These are phyloP conservation scores for Ephydatia muelleri DNA, from an alignment of 37 sponge, comb jelly and placozoan species.

Conservation along the genomic window DNA sequence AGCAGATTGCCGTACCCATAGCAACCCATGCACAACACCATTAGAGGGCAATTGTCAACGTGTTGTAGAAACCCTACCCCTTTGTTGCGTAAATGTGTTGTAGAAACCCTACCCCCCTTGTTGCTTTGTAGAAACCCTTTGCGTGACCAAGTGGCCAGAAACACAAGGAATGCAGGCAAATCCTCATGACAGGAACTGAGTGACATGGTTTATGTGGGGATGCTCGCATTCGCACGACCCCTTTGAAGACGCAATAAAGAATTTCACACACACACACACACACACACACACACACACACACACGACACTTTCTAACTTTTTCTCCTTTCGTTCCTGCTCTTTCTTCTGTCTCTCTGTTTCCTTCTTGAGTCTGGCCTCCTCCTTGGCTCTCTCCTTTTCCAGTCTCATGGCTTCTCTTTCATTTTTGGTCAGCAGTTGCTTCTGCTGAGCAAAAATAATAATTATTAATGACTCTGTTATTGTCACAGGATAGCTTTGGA, in stretches of 20 bases:
- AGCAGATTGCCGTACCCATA: background rate
- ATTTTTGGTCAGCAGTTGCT: background rate
- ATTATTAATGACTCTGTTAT: background rate
- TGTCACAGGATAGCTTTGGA: no score
- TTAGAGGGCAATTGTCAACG: background rate
- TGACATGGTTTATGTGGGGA: background rate
- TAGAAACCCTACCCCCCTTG: no score
- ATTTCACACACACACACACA: background rate
- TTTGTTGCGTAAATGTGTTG: no score
- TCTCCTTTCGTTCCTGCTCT: slow-evolving; percentile 34
- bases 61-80: no score
- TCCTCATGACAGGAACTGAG: background rate
- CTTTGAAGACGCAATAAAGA: background rate
- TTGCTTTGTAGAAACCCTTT: no score
- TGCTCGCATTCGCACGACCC: background rate
- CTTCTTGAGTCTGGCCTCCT: slow-evolving; percentile 24
- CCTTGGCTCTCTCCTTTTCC: slow-evolving; percentile 29
- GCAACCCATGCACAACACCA: background rate
- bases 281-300: background rate
- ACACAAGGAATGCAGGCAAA: background rate
- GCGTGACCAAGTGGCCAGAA: background rate
- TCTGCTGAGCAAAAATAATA: background rate
- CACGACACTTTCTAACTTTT: slow-evolving; percentile 14
- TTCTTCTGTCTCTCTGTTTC: slow-evolving; percentile 50
- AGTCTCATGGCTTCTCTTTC: slow-evolving; percentile 24